These are phyloP conservation scores for Drosophila repletoides DNA, from an alignment of 1,140 invertebrate species.

Conservation along the genomic window DNA sequence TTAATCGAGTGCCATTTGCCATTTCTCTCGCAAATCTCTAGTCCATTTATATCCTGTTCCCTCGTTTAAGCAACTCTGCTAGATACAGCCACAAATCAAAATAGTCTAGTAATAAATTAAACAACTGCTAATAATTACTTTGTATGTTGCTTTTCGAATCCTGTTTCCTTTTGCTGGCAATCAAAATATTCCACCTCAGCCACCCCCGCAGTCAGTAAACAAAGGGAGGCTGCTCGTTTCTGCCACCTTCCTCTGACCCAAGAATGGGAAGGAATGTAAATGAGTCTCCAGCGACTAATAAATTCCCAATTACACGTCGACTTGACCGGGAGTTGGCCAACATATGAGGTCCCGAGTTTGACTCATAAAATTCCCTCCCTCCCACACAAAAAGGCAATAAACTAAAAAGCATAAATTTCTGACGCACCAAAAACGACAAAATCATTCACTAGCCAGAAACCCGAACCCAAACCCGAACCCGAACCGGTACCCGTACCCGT, in stretches of 20 bases:
- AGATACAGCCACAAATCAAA: constrained; percentile 58
- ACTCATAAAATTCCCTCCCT: constrained; percentile 49
- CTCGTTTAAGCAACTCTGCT: not conserved
- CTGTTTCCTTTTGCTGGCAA: constrained; percentile 19
- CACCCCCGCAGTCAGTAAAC: not conserved
- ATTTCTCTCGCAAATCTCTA: not conserved
- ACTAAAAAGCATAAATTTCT: constrained; percentile 79
- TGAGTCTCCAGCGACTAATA: constrained; percentile 77
- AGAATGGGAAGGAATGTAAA: constrained; percentile 74
- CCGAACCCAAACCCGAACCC: too few species aligned
- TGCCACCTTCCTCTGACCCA: not conserved
- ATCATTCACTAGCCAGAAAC: constrained; percentile 51
- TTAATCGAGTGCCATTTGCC: not conserved
- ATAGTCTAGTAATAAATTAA: constrained; percentile 68
- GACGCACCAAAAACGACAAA: constrained; percentile 53
- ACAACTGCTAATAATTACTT: constrained; percentile 72
- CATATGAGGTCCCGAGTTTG: constrained; percentile 45
- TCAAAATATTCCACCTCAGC: constrained; percentile 22
- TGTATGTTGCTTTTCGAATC: constrained; percentile 3
- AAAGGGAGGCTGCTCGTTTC: not conserved
- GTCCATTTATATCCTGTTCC: not conserved
- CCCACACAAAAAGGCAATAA: constrained; percentile 46
- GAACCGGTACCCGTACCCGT: too few species aligned
- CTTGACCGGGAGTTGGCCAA: constrained; percentile 36
- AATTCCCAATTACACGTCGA: constrained; percentile 76